These are phyloP conservation scores for Psittacula echo DNA, from an alignment of 2,797 vertebrate species.

Conservation along the genomic window DNA sequence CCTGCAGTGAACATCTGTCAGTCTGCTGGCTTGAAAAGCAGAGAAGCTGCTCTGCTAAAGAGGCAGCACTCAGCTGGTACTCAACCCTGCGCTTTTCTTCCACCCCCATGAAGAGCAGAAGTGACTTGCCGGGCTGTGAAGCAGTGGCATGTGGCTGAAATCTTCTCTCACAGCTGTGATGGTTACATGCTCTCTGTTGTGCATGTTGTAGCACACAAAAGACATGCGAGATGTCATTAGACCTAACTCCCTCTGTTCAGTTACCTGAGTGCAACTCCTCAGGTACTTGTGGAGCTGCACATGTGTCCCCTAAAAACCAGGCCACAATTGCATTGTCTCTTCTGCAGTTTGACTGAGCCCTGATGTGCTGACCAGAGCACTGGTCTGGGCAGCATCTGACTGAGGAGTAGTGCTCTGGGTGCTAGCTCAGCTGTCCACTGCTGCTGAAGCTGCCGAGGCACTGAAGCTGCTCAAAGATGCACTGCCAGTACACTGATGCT, in stretches of 20 bases:
- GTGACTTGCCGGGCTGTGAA: neutral
- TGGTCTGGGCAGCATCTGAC: neutral
- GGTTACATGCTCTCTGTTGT: neutral
- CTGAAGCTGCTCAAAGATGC: too few relatives aligned
- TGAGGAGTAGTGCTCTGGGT: neutral
- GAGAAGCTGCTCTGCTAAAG: neutral
- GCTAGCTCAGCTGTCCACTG: neutral
- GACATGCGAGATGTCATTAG: neutral
- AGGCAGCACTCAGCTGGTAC: neutral
- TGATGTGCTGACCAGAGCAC: neutral
- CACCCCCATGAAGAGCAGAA: accelerated
- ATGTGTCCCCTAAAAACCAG: neutral
- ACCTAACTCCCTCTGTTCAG: neutral
- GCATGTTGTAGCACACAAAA: neutral
- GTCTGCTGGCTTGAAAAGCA: neutral
- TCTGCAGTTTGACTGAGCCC: neutral
- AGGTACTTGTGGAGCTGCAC: neutral
- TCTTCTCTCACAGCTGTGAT: neutral
- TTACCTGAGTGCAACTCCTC: neutral
- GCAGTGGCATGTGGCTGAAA: neutral
- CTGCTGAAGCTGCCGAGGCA: neutral
- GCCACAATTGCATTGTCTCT: neutral
- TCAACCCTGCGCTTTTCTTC: neutral
- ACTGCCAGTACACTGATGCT: neutral
- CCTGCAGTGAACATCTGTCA: accelerated